phyloP scores from a whole-genome alignment of 2,888 invertebrate species.

The Cephalotes varians region DNA sequence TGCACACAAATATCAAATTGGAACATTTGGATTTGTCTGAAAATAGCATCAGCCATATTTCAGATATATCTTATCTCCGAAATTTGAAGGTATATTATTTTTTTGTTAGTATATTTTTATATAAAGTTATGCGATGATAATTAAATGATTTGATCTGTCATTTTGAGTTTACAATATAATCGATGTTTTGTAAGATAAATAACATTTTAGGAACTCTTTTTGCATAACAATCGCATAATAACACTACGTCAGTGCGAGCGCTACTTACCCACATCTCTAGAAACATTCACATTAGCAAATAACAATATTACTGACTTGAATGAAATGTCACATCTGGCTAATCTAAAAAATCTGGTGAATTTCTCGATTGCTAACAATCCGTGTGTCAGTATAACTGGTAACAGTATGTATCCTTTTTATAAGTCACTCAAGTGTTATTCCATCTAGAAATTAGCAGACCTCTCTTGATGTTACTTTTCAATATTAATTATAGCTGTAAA shows the following conservation, averaged over 20 bases:
- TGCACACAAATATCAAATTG: slow-evolving; percentile 93
- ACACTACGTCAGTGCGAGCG: slow-evolving; percentile 94
- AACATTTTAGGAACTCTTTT: slow-evolving; percentile 90
- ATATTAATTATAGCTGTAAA: slow-evolving; percentile 48
- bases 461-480: slow-evolving; percentile 38
- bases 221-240: slow-evolving; percentile 95
- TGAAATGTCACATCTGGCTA: slow-evolving; percentile 93
- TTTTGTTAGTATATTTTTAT: slow-evolving; percentile 3
- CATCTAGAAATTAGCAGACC: slow-evolving; percentile 52
- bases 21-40: slow-evolving; percentile 95
- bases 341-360: slow-evolving; percentile 92
- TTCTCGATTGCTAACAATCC: slow-evolving; percentile 96
- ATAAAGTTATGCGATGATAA: not conserved
- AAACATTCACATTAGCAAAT: slow-evolving; percentile 92
- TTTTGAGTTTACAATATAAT: slow-evolving; percentile 7
- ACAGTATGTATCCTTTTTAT: slow-evolving; percentile 91
- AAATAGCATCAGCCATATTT: slow-evolving; percentile 94
- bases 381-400: slow-evolving; percentile 92
- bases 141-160: slow-evolving; percentile 6
- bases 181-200: slow-evolving; percentile 56
- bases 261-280: slow-evolving; percentile 92
- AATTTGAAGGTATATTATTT: slow-evolving; percentile 90
- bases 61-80: slow-evolving; percentile 94
- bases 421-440: slow-evolving; percentile 1
- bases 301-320: slow-evolving; percentile 95